Conservation (phyloP, 2,888 invertebrate genomes). For the Chalcis sispes region DNA sequence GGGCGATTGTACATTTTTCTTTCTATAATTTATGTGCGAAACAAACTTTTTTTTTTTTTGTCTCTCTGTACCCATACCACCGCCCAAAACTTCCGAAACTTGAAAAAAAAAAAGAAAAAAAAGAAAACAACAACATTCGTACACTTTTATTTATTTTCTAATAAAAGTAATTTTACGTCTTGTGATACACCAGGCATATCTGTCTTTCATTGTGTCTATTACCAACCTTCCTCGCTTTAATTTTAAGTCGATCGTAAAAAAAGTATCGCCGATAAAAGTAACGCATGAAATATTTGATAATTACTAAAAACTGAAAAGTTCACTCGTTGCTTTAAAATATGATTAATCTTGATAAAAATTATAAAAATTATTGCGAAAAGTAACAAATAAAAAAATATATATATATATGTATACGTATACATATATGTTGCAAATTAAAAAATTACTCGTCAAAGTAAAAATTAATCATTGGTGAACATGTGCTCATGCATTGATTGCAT, state of each 20-base stretch:
- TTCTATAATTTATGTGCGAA: slow-evolving; percentile 18
- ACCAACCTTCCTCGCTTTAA: neutral
- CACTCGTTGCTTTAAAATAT: neutral
- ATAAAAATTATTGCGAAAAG: neutral
- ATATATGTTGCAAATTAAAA: neutral
- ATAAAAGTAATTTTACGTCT: slow-evolving; percentile 72
- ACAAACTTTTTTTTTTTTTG: neutral
- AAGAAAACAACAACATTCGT: slow-evolving; percentile 38
- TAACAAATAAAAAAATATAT: neutral
- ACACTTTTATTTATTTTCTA: slow-evolving; percentile 74
- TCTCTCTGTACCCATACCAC: slow-evolving; percentile 36
- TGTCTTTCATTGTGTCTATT: slow-evolving; percentile 34
- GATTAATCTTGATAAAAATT: neutral
- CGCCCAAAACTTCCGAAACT: no score
- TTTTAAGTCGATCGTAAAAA: neutral
- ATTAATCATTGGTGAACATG: no score
- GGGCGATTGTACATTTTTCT: slow-evolving; percentile 34
- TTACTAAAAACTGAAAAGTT: neutral
- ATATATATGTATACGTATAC: neutral
- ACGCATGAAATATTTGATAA: no score
- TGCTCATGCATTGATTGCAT: no score
- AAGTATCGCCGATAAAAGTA: neutral
- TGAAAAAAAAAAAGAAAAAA: no score
- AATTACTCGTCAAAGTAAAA: no score
- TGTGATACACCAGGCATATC: slow-evolving; percentile 67